Evolutionary conservation across 2,113 vertebrate genomes (phyloP), one percentile per base, ranked within the genome.

Genomic region (Stegastes partitus): DNA sequence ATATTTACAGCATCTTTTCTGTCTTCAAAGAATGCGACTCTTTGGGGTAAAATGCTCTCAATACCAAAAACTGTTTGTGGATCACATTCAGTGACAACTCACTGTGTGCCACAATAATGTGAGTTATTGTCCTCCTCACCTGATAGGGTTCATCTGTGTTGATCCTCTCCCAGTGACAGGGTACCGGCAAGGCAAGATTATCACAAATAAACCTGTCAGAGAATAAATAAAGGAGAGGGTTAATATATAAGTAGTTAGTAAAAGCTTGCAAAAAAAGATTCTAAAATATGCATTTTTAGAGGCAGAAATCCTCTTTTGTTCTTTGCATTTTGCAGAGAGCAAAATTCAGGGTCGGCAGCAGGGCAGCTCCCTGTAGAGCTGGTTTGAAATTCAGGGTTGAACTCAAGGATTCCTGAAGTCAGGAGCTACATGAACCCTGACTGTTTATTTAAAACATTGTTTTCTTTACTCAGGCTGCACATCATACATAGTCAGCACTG

Each of bases 141-240:
- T 99, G 98, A 81, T 96, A 99, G 0, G 97, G 95, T 23, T 97
- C 95, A 0, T 97, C 96, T 18, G 95, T 94, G 25, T 98, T 97
- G 87, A 99, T 96, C 80, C 96, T 95, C 84, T 99, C 98, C 98
- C 97, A 99, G 82, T 98, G 97, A 4, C 96, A 93, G 0, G 98
- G 98, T 71, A 98, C 89, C 47, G 97, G 97, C 54, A 98, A 95
- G 28, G 97, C 95, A 61, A 96, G 94, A 67, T 99, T 98, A 92
- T 97, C 97, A 94, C 97, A 98, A 89, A 98, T 97, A 73, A 96
- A 98, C 94, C 98, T 99, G 79, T 53, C 18, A 87, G 51, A 87
- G 51, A 91, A 87, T 76, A 1, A 82, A 55, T 55, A 87, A 79
- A 49, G 62, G 34, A 71, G 3, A 63, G 6, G 21, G 19, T 19